These are phyloP conservation scores for Clarias pachynema DNA, from an alignment of 2,797 vertebrate species.

Conservation along the genomic window DNA sequence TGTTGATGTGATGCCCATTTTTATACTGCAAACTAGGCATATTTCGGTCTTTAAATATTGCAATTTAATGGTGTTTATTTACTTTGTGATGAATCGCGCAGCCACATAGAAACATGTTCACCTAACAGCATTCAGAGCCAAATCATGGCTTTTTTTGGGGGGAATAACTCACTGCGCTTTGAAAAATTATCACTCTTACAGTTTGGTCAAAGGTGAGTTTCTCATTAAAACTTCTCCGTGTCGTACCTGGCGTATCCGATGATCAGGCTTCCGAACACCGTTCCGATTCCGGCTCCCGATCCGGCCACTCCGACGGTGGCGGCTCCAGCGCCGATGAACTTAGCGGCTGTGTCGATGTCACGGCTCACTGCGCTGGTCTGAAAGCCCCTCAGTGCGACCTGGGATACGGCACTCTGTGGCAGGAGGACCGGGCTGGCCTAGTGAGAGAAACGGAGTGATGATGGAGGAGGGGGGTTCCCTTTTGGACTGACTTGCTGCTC, in stretches of 20 bases:
- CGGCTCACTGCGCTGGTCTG: slow-evolving; percentile 81
- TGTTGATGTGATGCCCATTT: background rate
- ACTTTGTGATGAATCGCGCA: background rate
- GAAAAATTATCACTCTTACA: background rate
- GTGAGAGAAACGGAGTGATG: background rate
- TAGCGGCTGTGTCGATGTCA: slow-evolving; percentile 96
- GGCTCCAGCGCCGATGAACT: slow-evolving; percentile 95
- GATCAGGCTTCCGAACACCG: slow-evolving; percentile 96
- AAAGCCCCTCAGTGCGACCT: slow-evolving; percentile 76
- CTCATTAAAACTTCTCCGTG: background rate
- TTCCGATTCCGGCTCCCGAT: slow-evolving; percentile 93
- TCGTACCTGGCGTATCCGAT: slow-evolving; percentile 94
- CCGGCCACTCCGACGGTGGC: slow-evolving; percentile 96
- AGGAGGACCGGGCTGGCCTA: slow-evolving; percentile 68
- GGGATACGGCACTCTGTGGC: slow-evolving; percentile 63
- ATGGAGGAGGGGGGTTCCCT: background rate
- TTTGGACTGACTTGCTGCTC: background rate
- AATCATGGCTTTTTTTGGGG: no score
- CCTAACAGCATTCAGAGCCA: no score
- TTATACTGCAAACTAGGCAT: background rate
- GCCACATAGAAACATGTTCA: no score
- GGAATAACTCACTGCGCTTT: no score
- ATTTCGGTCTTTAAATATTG: background rate
- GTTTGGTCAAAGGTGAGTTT: background rate
- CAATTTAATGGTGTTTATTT: background rate